These are phyloP conservation scores for Orius insidiosus DNA, from an alignment of 1,140 invertebrate species.

Conservation along the genomic window DNA sequence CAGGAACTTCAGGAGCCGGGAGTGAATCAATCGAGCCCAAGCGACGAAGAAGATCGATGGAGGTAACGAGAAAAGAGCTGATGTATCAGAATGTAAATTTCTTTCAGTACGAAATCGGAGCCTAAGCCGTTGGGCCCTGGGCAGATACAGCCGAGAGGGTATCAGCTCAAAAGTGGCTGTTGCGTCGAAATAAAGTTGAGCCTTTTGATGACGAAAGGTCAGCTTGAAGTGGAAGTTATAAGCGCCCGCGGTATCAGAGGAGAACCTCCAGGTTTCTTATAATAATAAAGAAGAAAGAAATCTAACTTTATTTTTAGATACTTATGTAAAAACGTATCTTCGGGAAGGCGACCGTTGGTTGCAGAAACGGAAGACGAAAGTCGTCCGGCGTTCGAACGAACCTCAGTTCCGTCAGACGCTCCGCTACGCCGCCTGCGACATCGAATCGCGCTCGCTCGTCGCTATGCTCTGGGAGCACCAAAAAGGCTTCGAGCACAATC, in stretches of 20 bases:
- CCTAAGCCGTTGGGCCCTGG: conserved; percentile 44
- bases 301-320: conserved; percentile 38
- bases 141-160: conserved; percentile 56
- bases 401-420: conserved; percentile 76
- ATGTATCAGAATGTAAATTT: background rate
- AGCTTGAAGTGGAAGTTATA: conserved; percentile 74
- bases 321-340: conserved; percentile 87
- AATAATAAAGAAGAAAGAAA: no score
- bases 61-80: conserved; percentile 23
- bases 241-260: conserved; percentile 39
- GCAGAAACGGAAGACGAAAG: conserved; percentile 78
- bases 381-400: conserved; percentile 56
- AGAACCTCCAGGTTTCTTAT: conserved; percentile 33
- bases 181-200: conserved; percentile 72
- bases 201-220: conserved; percentile 75
- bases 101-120: conserved; percentile 18
- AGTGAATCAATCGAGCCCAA: conserved; percentile 28
- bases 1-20: conserved; percentile 8
- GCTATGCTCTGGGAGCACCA: conserved; percentile 82
- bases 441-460: conserved; percentile 63
- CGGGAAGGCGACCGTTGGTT: conserved; percentile 70
- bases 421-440: conserved; percentile 68
- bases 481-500: conserved; percentile 72
- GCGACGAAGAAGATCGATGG: conserved; percentile 32
- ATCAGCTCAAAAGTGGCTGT: conserved; percentile 34